Evolutionary conservation across 2,888 invertebrate species (phyloP).

Genomic region (Aelia acuminata): DNA sequence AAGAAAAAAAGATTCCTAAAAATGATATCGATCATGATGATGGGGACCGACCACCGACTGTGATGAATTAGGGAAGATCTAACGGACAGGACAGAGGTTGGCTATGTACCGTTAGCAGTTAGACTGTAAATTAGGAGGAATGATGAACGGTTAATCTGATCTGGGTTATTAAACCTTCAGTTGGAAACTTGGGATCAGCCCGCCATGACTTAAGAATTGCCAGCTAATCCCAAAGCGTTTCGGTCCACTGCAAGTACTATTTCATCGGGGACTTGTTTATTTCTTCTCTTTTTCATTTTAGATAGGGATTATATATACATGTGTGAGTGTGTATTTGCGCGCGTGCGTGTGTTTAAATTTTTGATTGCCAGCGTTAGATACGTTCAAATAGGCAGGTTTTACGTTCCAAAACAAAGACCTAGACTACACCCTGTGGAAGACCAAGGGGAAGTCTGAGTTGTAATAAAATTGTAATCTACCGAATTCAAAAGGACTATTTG

Average conservation of each 20-base stretch:
- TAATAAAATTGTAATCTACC: no score
- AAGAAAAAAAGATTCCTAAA: neutral
- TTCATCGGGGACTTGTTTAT: neutral
- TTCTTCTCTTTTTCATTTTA: neutral
- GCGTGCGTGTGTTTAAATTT: no score
- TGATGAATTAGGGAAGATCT: slow-evolving; percentile 12
- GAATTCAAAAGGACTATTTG: no score
- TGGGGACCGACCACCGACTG: neutral
- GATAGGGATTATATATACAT: no score
- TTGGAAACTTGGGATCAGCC: neutral
- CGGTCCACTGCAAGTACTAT: neutral
- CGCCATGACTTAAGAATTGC: neutral
- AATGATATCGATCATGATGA: neutral
- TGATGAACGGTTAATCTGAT: slow-evolving; percentile 35
- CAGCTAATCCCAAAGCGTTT: neutral
- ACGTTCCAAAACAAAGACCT: no score
- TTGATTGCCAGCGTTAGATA: no score
- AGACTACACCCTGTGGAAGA: no score
- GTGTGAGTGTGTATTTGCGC: no score
- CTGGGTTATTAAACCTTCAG: slow-evolving; percentile 28
- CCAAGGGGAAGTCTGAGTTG: no score
- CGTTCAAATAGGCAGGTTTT: no score
- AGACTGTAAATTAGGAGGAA: slow-evolving; percentile 42
- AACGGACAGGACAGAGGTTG: slow-evolving; percentile 14
- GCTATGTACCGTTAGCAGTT: slow-evolving; percentile 12